Evolutionary conservation across 1,140 invertebrate genomes (phyloP), one percentile per base, ranked within the genome.

Genomic region (Harpegnathos saltator): DNA sequence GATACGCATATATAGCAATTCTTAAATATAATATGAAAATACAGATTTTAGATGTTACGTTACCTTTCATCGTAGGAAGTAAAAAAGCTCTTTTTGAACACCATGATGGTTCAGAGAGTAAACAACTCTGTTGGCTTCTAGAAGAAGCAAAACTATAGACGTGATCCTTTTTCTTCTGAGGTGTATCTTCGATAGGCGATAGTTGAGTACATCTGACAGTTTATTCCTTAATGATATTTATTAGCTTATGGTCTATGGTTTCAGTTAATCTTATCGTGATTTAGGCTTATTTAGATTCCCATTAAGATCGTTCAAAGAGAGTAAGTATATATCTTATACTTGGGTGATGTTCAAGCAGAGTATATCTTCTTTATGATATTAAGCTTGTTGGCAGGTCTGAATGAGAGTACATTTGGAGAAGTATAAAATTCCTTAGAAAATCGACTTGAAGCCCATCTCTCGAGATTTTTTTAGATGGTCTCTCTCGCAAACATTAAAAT

Each of bases 41-140:
- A 84, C 5, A 52, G 0, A 73, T 11, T 71, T 65, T 19, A 61
- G 52, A 69, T 50, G 24, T 78, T 48, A 48, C 38, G 7, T 83
- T 88, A 88, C 87, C 86, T 89, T 83, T 89, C 22, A 65, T 83
- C 26, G 15, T 17, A 38, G 83, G 26, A 77, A 62, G 9, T 56
- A 38, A 26, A 38, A 26, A 63, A 59, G 14, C 22, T 78, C 29
- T 87, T 38, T 82, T 82, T 24, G 54, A 48, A 50, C 15, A 71
- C 50, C 63, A 3, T 78, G 54, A 12, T 82, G 63, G 82, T 73
- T 77, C 12, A 66, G 5, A 56, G 72, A 77, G 69, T 52, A 71
- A 24, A 59, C 14, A 65, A 38, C 29, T 59, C 59, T 26, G 50
- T 72, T 82, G 72, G 69, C 19, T 12, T 87, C 77, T 58, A 77